Percentiles rank a stretch among this genome's conserved stretches.
Conservation (phyloP, 2,113 vertebrate genomes). For the Trematocara stigmaticum region DNA sequence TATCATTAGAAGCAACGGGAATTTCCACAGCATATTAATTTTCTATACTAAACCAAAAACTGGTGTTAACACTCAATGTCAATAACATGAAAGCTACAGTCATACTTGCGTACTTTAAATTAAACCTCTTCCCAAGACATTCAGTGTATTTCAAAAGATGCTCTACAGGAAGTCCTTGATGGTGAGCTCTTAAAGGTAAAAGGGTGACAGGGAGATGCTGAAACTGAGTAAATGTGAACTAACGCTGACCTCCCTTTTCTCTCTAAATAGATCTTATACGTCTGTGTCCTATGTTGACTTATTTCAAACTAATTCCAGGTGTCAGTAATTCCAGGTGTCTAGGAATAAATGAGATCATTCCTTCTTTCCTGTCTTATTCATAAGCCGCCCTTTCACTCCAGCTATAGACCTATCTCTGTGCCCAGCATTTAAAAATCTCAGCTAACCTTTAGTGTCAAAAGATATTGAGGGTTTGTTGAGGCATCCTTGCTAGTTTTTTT, state of each 20-base stretch:
- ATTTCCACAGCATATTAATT: not conserved
- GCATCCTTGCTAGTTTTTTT: not conserved
- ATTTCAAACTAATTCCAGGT: slow-evolving; percentile 16
- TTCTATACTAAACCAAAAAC: not conserved
- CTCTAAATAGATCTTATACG: not conserved
- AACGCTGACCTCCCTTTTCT: not conserved
- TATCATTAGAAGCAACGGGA: not conserved
- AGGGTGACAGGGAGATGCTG: not conserved
- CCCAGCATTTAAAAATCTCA: slow-evolving; percentile 30
- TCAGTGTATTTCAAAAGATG: not conserved
- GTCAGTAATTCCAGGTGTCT: not conserved
- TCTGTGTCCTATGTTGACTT: not conserved
- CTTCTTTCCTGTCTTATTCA: slow-evolving; percentile 40
- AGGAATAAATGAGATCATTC: slow-evolving; percentile 22
- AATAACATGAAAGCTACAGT: not conserved
- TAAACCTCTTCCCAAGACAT: not conserved
- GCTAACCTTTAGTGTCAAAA: slow-evolving; percentile 36
- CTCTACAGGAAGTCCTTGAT: not conserved
- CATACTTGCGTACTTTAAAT: not conserved
- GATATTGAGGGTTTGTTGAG: not conserved
- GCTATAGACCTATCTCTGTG: slow-evolving; percentile 6
- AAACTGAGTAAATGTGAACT: slow-evolving; percentile 3
- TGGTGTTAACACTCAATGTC: not conserved
- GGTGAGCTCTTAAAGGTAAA: not conserved
- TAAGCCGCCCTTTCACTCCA: slow-evolving; percentile 38